Evolutionary conservation across 2,113 vertebrate genomes (phyloP).

Genomic region (Zosterops borbonicus): DNA sequence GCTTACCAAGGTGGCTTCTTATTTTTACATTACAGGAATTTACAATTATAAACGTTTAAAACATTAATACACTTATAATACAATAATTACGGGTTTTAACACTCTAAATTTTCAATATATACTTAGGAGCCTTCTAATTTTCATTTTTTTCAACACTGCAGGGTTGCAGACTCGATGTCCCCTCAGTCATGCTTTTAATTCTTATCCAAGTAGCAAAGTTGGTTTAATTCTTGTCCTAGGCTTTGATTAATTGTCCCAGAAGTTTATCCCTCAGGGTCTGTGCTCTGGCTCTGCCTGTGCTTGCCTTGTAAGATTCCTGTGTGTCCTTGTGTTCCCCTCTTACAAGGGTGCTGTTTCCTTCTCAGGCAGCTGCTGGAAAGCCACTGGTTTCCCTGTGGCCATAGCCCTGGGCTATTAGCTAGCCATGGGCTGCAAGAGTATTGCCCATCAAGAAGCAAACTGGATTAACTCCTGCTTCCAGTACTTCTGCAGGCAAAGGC

Average conservation of each 20-base stretch:
- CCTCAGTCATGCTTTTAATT: neutral
- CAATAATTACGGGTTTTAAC: no score
- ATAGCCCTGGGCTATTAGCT: neutral
- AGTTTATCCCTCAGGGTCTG: neutral
- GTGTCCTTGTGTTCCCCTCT: neutral
- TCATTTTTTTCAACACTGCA: no score
- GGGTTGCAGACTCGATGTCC: rapidly evolving
- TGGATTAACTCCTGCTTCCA: neutral
- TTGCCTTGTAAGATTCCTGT: neutral
- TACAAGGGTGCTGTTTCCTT: rapidly evolving
- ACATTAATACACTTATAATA: no score
- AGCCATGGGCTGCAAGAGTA: neutral
- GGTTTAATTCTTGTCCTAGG: neutral
- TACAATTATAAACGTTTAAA: no score
- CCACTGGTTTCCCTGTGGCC: neutral
- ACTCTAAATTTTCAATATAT: no score
- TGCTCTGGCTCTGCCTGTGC: neutral
- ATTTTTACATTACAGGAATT: no score
- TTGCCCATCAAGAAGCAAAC: neutral
- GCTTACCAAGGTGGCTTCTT: no score
- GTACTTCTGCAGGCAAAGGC: neutral
- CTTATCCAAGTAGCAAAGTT: neutral
- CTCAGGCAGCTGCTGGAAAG: neutral
- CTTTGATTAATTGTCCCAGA: neutral
- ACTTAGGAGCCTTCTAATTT: no score